These are phyloP conservation scores for Polyommatus icarus DNA, from an alignment of 2,888 invertebrate genomes.

Conservation along the genomic window DNA sequence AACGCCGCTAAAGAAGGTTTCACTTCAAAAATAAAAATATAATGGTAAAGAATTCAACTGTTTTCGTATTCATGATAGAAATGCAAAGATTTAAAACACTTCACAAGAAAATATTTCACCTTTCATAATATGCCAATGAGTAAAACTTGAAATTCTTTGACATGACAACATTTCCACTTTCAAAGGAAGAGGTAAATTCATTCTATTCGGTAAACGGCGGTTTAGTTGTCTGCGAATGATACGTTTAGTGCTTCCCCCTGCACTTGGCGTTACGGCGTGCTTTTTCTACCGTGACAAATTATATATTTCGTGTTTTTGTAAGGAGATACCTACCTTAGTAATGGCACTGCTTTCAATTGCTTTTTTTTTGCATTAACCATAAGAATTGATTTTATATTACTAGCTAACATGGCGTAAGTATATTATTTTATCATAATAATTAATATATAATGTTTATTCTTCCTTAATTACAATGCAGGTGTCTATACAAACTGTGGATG, in stretches of 20 bases:
- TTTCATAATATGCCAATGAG: not conserved
- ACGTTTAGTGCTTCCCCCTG: slow-evolving; percentile 7
- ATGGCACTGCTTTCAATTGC: not conserved
- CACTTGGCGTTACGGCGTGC: not conserved
- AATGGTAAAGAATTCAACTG: not conserved
- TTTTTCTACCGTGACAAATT: slow-evolving; percentile 24
- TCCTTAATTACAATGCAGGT: too few species aligned
- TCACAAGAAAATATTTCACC: not conserved
- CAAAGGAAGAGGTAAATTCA: slow-evolving; percentile 29
- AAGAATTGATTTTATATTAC: not conserved
- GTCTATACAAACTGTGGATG: not conserved
- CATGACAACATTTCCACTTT: not conserved
- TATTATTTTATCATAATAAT: too few species aligned
- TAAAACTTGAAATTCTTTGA: not conserved
- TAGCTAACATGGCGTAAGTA: too few species aligned
- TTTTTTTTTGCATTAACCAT: not conserved
- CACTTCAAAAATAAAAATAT: not conserved
- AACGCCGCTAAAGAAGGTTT: too few species aligned
- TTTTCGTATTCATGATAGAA: not conserved
- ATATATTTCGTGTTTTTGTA: not conserved
- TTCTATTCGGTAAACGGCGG: slow-evolving; percentile 28
- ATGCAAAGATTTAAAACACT: not conserved
- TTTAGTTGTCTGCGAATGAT: slow-evolving; percentile 25
- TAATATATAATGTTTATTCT: too few species aligned
- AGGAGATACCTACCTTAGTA: not conserved